Evolutionary conservation across 2,797 vertebrate genomes (phyloP), one percentile per base, ranked within the genome.

Genomic region (Coregonus ussuriensis): DNA sequence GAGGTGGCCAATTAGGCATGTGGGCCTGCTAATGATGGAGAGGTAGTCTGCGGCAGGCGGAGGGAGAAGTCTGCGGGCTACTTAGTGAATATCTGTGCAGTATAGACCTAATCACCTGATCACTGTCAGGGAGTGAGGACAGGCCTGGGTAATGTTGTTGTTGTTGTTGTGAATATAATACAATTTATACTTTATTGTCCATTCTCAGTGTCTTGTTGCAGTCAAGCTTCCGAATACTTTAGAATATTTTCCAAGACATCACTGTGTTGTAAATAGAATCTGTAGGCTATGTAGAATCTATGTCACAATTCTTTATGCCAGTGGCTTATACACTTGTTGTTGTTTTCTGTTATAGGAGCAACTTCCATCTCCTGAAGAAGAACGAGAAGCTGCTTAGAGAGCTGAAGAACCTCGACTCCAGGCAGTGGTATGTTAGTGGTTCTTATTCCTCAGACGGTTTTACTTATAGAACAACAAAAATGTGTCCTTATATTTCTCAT

Each of bases 361-460:
- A 95, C 90, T 99, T 99, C 92, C 97, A 99, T 93, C 94, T 99
- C 84, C 84, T 99, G 89, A 98, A 97, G 91, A 99, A 99, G 93
- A 99, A 98, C 66, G 98, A 99, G 92, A 99, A 99, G 88, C 93
- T 99, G 62, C 93, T 99, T 84, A 94, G 98, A 89, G 98, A 99
- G 91, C 95, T 99, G 91, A 96, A 96, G 92, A 99, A 99, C 89
- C 92, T 99, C 87, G 98, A 99, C 84, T 99, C 98, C 67, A 94
- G 97, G 80, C 98, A 99, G 87, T 99, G 98, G 98, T 99, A 91
- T 96, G 88, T 35, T 62, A 7, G 56, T 62, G n/a, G 53, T 18
- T 62, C n/a, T 1, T 7, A 1, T 62, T n/a, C 56, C 56, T n/a
- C 18, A 21, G n/a, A 6, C 7, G 6, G 56, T 59, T 62, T 62